Base-by-base conservation (phyloP, 2,888 invertebrate genomes). In the Oscheius onirici region DNA sequence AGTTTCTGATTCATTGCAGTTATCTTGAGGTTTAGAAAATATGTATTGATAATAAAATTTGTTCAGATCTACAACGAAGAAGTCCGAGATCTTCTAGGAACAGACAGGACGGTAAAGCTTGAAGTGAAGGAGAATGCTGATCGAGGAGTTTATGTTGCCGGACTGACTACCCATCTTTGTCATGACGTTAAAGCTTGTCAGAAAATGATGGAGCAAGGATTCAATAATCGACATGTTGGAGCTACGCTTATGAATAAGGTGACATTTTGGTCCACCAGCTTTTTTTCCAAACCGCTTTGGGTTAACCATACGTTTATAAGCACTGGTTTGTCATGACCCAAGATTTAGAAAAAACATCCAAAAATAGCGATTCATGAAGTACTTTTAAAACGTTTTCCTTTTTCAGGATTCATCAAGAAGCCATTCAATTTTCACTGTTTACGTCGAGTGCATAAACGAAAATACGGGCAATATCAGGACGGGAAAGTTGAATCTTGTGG, bases 181-280 rank as follows among this genome's bases (percentile, higher is more conserved):
- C 93, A 93, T 81, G 78, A 83, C 88, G 92, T 93, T 0, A 85
- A 89, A 0, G 93, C 94, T 84, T 94, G 94, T 86, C 92, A 93
- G 77, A 89, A 91, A 24, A 90, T 94, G 67, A 91, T 95, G 89
- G 91, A 91, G 52, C 88, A 91, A 66, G 95, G 95, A 0, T 93
- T 93, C 89, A 92, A 91, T 80, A 93, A 93, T 88, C 90, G 95
- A 41, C 92, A 93, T 17, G 92, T 92, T 0, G 95, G 94, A 0
- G 92, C 94, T 0, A 95, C 95, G 0, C 90, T 93, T 60, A 95
- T 95, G 95, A 95, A 95, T 88, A 92, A 93, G 1, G 93, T 79
- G 5, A 41, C n/a, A n/a, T n/a, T n/a, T n/a, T n/a, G n/a, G n/a
- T n/a, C n/a, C n/a, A n/a, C n/a, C n/a, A n/a, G n/a, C n/a, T n/a